Evolutionary conservation across 2,113 vertebrate species (phyloP).

Genomic region (Upupa epops): DNA sequence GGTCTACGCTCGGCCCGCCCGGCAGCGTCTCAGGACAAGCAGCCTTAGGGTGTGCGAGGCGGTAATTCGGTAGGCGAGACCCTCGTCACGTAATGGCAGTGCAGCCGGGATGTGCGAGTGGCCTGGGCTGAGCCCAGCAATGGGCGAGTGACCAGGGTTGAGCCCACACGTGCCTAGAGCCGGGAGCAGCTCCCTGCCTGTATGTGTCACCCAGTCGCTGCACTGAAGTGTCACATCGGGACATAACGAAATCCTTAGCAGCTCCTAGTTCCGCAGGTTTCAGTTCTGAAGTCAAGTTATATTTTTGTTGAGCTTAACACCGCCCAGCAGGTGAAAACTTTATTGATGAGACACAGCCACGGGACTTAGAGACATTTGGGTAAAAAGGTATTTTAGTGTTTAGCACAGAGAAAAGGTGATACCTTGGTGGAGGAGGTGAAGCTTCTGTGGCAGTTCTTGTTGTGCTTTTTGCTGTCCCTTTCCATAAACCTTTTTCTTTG

Average conservation of each 20-base stretch:
- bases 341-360: background rate
- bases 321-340: background rate
- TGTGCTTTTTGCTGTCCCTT: background rate
- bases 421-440: background rate
- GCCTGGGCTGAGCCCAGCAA: background rate
- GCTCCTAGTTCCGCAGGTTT: background rate
- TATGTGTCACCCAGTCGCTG: background rate
- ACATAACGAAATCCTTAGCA: background rate
- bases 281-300: background rate
- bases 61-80: accelerated
- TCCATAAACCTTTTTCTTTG: background rate
- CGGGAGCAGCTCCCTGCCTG: background rate
- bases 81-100: accelerated
- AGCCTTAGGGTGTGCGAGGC: background rate
- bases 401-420: background rate
- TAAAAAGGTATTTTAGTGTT: background rate
- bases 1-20: background rate
- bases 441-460: background rate
- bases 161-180: background rate
- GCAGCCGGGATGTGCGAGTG: accelerated
- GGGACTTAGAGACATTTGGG: background rate
- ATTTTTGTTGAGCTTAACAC: background rate
- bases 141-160: background rate
- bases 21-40: background rate
- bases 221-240: background rate